Conservation (phyloP, 1,140 invertebrate species). For the Rhopalosiphum maidis region DNA sequence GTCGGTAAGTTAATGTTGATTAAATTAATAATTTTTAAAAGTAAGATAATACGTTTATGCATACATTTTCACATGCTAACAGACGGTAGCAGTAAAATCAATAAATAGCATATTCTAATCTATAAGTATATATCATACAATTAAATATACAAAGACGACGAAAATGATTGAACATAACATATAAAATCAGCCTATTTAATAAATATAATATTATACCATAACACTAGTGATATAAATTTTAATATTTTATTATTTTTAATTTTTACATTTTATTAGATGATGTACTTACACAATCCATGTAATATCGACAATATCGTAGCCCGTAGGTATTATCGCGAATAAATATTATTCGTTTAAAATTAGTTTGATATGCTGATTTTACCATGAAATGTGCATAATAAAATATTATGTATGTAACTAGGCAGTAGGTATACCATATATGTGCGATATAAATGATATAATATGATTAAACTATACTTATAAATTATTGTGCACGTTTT, state of each 20-base stretch:
- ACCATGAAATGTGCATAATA: background rate
- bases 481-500: background rate
- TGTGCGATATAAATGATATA: background rate
- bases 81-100: background rate
- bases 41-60: background rate
- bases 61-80: background rate
- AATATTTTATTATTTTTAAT: background rate
- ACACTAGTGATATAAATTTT: background rate
- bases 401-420: background rate
- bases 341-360: slow-evolving; percentile 10
- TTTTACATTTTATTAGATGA: no score
- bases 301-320: no score
- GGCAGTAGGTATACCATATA: background rate
- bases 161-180: background rate
- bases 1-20: slow-evolving; percentile 56
- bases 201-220: background rate
- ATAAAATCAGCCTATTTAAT: background rate
- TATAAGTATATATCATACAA: background rate
- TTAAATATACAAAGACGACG: background rate
- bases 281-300: background rate
- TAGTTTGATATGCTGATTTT: background rate
- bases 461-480: background rate
- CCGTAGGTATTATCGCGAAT: background rate
- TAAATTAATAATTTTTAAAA: background rate
- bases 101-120: background rate